These are phyloP conservation scores for Oscarella lobularis DNA, from an alignment of 37 sponge, comb jelly and placozoan species.

Conservation along the genomic window DNA sequence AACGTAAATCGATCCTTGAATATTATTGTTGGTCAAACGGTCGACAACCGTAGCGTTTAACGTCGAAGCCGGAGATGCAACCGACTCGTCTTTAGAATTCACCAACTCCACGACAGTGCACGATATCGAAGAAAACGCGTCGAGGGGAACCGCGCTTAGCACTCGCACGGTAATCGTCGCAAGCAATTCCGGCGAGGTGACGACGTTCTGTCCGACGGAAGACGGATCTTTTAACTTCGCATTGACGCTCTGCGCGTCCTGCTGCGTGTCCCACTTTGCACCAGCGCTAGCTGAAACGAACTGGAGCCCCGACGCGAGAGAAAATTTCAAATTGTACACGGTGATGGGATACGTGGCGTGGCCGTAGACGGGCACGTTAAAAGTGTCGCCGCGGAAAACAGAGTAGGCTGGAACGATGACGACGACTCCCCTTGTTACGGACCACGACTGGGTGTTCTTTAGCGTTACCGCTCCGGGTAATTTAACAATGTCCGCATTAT, in stretches of 20 bases:
- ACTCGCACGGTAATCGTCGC: not conserved
- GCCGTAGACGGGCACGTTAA: slow-evolving; percentile 22
- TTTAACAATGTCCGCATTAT: not conserved
- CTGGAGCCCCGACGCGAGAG: not conserved
- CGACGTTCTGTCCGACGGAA: not conserved
- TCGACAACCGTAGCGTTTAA: slow-evolving; percentile 2
- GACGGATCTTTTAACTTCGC: not conserved
- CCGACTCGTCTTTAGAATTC: not conserved
- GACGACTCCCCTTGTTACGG: slow-evolving; percentile 8
- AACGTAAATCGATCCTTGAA: slow-evolving; percentile 15
- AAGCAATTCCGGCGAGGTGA: not conserved
- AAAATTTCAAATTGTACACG: slow-evolving; percentile 18
- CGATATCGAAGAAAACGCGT: not conserved
- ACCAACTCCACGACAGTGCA: not conserved
- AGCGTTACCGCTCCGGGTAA: not conserved
- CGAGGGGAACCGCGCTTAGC: not conserved
- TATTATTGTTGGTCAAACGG: not conserved
- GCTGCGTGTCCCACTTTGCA: slow-evolving; percentile 3
- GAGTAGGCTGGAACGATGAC: slow-evolving; percentile 25
- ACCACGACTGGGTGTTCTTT: not conserved
- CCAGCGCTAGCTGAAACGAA: slow-evolving; percentile 5
- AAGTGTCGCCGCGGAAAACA: slow-evolving; percentile 23
- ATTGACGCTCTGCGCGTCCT: slow-evolving; percentile 2
- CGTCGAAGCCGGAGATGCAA: not conserved
- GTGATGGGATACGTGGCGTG: slow-evolving; percentile 15